Conservation (phyloP, 2,797 vertebrate genomes). For the Valencia hispanica region DNA sequence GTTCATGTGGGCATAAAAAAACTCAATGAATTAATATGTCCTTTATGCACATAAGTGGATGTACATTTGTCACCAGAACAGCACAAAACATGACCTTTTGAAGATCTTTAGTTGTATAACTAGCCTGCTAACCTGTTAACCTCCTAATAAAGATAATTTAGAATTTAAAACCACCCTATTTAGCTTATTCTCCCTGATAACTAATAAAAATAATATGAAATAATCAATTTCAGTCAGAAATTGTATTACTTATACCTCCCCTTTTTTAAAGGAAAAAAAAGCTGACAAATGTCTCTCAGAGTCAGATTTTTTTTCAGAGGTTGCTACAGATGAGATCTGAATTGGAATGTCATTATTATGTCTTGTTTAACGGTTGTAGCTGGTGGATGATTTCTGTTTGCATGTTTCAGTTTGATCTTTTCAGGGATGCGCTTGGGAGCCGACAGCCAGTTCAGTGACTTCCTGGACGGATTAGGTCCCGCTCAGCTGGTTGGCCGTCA, state of each 20-base stretch:
- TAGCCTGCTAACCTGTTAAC: not conserved
- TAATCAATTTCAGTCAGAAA: not conserved
- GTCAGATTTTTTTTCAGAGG: no score
- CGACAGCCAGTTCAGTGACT: constrained; percentile 98
- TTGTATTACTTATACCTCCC: no score
- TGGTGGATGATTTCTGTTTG: constrained; percentile 22
- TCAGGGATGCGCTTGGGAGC: constrained; percentile 95
- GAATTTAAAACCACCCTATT: not conserved
- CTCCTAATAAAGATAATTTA: no score
- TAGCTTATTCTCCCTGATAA: not conserved
- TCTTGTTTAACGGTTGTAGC: not conserved
- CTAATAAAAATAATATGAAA: not conserved
- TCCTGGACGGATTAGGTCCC: constrained; percentile 95
- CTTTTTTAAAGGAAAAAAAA: no score
- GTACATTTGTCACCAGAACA: no score
- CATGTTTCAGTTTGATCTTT: constrained; percentile 90
- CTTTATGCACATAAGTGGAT: no score
- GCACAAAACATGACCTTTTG: no score
- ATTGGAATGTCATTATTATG: not conserved
- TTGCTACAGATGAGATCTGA: no score
- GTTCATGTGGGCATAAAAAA: no score
- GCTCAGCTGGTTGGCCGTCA: constrained; percentile 97
- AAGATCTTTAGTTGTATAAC: no score
- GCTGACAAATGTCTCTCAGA: no score
- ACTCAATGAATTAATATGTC: no score